These are phyloP conservation scores for Reticulitermes speratus DNA, from an alignment of 1,140 invertebrate species.

Conservation along the genomic window DNA sequence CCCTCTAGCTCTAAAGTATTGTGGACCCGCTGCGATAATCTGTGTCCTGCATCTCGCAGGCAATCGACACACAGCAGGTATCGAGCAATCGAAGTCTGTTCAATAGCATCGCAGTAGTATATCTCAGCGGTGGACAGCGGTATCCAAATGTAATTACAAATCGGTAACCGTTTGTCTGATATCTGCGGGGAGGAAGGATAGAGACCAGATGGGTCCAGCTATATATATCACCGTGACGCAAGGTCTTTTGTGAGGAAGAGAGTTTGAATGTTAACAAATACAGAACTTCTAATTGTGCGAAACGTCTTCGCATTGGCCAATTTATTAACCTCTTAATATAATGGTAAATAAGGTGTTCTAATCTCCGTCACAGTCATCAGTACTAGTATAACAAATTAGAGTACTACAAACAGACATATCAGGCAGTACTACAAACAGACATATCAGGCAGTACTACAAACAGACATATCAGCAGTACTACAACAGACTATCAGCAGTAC, in stretches of 20 bases:
- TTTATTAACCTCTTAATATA: no score
- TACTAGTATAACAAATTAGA: no score
- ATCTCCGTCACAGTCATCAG: no score
- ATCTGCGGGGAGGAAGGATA: background rate
- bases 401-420: no score
- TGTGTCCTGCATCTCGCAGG: conserved; percentile 16
- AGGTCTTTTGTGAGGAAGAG: background rate
- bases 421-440: no score
- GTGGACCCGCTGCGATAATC: background rate
- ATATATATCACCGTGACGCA: conserved; percentile 4
- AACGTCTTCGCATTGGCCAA: no score
- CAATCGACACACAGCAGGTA: conserved; percentile 17
- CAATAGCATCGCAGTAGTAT: conserved; percentile 18
- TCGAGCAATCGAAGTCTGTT: conserved; percentile 17
- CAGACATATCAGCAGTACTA: no score
- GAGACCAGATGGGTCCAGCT: background rate
- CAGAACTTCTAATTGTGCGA: background rate
- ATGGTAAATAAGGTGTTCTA: no score
- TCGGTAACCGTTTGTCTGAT: background rate
- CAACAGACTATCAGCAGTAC: no score
- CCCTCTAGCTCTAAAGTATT: background rate
- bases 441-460: no score
- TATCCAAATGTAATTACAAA: conserved; percentile 16
- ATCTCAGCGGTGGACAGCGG: conserved; percentile 6
- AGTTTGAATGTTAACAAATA: background rate